A percentile compares a stretch with the other conserved stretches of the same genome.
These are phyloP conservation scores for Peromyscus leucopus DNA, from an alignment of 2,113 vertebrate genomes.

Conservation along the genomic window DNA sequence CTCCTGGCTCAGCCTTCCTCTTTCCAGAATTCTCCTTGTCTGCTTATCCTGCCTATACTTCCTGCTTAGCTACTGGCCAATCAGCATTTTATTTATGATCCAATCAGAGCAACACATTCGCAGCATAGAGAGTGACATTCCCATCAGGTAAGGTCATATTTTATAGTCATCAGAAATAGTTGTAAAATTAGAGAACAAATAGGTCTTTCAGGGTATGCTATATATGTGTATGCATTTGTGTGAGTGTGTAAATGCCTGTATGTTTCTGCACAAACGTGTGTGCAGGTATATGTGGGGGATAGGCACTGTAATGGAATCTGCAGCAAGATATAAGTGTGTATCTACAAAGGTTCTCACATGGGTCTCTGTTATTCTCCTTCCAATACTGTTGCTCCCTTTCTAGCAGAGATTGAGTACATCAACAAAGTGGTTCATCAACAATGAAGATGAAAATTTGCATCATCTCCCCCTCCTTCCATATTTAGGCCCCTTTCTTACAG, in stretches of 20 bases:
- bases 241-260: neutral
- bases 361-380: neutral
- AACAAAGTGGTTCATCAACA: neutral
- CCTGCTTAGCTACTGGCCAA: too few relatives aligned
- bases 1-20: too few relatives aligned
- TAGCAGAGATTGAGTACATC: neutral
- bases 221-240: too few relatives aligned
- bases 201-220: too few relatives aligned
- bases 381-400: neutral
- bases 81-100: too few relatives aligned
- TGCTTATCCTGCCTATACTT: too few relatives aligned
- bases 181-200: neutral
- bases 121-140: too few relatives aligned
- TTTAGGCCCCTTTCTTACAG: accelerated
- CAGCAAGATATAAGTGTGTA: neutral
- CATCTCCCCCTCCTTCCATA: too few relatives aligned
- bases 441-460: neutral
- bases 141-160: neutral
- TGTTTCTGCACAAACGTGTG: too few relatives aligned
- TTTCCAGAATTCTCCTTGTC: too few relatives aligned
- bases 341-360: neutral
- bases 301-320: neutral
- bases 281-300: neutral
- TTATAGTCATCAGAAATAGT: neutral
- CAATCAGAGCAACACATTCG: too few relatives aligned